These are phyloP conservation scores for Neoaliturus tenellus DNA, from an alignment of 2,888 invertebrate species.

Conservation along the genomic window DNA sequence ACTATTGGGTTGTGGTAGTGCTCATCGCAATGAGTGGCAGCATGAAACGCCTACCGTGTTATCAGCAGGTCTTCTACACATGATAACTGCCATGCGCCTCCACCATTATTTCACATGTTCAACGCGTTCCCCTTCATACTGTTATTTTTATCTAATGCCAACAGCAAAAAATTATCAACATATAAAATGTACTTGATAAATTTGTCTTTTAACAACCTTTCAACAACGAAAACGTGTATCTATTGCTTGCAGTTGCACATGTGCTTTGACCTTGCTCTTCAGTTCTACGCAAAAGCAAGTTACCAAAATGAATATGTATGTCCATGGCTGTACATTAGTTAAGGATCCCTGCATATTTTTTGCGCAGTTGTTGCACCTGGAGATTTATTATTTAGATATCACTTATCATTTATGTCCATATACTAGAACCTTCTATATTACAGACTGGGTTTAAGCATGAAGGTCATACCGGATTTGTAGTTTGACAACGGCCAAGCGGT, in stretches of 20 bases:
- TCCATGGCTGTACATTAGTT: neutral
- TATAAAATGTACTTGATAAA: no score
- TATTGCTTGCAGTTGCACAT: neutral
- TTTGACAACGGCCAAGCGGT: no score
- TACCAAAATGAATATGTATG: neutral
- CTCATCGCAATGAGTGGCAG: neutral
- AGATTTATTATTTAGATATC: no score
- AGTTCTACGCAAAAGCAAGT: neutral
- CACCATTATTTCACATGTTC: neutral
- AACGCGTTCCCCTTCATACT: neutral
- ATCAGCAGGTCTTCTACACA: neutral
- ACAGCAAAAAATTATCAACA: no score
- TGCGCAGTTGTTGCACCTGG: neutral
- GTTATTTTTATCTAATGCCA: no score
- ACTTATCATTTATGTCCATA: no score
- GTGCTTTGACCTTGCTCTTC: neutral
- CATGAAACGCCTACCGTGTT: neutral
- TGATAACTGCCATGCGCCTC: neutral
- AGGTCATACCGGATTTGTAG: no score
- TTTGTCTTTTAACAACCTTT: no score
- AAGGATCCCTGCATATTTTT: neutral
- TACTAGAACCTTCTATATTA: no score
- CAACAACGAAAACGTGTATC: no score
- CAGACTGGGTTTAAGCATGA: no score
- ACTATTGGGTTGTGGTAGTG: neutral